Conservation (phyloP, 2,888 invertebrate genomes). For the Meganola albula region DNA sequence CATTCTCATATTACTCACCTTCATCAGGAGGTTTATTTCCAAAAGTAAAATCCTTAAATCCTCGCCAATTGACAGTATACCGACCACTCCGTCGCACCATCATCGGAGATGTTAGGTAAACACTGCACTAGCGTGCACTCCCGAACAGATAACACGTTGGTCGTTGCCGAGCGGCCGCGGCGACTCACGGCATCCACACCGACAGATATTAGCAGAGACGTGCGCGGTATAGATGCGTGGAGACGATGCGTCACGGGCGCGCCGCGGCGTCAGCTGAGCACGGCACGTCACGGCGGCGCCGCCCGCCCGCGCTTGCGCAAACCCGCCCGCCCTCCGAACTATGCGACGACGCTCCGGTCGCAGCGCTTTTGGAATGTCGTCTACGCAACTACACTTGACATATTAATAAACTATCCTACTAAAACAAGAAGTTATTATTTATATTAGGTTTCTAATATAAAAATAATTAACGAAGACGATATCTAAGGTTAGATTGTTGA, state of each 20-base stretch:
- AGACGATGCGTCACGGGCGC: conserved; percentile 52
- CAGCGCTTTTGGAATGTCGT: conserved; percentile 23
- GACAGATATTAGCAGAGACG: conserved; percentile 39
- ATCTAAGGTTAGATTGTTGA: too few species aligned
- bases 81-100: conserved; percentile 74
- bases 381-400: conserved; percentile 17
- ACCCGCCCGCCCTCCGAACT: conserved; percentile 42
- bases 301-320: conserved; percentile 60
- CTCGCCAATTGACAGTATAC: conserved; percentile 73
- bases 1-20: conserved; percentile 45
- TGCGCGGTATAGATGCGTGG: conserved; percentile 52
- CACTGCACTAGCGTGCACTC: conserved; percentile 29
- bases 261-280: conserved; percentile 63
- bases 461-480: too few species aligned
- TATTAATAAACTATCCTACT: too few species aligned
- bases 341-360: conserved; percentile 22
- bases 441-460: too few species aligned
- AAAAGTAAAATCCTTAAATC: conserved; percentile 66
- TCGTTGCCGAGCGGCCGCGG: conserved; percentile 34
- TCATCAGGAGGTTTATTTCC: conserved; percentile 70
- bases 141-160: conserved; percentile 29
- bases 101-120: conserved; percentile 47
- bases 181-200: conserved; percentile 38
- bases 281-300: conserved; percentile 56
- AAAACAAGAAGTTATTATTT: too few species aligned